Conservation (phyloP, 2,888 invertebrate species). For the Hypercompe scribonia region DNA sequence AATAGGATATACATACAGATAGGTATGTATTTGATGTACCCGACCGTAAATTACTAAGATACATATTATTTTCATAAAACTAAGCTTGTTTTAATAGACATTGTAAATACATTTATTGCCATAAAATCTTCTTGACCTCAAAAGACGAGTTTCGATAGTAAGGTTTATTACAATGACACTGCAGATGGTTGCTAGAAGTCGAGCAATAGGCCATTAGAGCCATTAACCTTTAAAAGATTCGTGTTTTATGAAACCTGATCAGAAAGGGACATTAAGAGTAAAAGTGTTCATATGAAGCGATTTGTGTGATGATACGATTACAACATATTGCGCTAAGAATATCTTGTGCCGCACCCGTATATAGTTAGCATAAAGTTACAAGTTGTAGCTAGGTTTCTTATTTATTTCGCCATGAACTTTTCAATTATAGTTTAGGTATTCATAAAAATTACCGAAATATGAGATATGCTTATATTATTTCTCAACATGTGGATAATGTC, state of each 20-base stretch:
- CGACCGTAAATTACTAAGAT: constrained; percentile 14
- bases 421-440: constrained; percentile 24
- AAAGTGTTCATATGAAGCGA: constrained; percentile 23
- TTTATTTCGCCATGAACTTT: constrained; percentile 43
- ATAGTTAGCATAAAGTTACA: constrained; percentile 21
- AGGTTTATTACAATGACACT: constrained; percentile 30
- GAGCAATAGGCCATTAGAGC: constrained; percentile 33
- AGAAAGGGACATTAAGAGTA: constrained; percentile 29
- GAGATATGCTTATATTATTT: neutral
- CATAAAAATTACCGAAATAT: constrained; percentile 14
- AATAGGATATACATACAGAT: neutral
- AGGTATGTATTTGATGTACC: constrained; percentile 10
- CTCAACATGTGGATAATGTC: neutral
- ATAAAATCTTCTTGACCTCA: constrained; percentile 21
- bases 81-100: constrained; percentile 27
- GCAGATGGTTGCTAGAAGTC: constrained; percentile 22
- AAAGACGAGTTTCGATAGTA: constrained; percentile 24
- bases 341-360: constrained; percentile 24
- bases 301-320: constrained; percentile 37
- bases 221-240: constrained; percentile 38
- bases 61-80: constrained; percentile 21
- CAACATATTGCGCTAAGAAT: constrained; percentile 22
- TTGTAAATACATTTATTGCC: constrained; percentile 17
- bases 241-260: constrained; percentile 28
- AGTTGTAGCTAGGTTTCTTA: constrained; percentile 9